Conservation (phyloP, 2,888 invertebrate species). For the Coecobrya sp. region DNA sequence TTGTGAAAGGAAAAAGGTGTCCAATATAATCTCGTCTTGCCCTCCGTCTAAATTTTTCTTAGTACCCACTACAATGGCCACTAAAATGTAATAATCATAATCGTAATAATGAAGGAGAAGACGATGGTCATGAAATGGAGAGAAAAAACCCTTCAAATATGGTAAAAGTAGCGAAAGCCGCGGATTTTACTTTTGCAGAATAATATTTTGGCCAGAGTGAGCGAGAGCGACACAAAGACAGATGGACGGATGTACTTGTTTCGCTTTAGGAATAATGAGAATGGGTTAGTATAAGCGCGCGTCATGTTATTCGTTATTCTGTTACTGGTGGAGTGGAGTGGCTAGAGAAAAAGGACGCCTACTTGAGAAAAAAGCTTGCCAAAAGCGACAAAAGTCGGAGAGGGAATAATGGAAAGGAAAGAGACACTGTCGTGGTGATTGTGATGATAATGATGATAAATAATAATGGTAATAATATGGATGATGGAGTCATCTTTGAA, state of each 20-base stretch:
- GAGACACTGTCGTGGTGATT: neutral
- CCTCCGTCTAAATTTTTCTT: neutral
- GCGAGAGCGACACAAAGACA: no score
- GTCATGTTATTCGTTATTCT: no score
- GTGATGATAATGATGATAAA: neutral
- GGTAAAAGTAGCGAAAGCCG: no score
- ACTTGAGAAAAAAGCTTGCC: no score
- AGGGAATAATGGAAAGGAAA: neutral
- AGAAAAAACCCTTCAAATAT: no score
- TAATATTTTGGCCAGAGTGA: no score
- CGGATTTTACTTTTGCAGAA: no score
- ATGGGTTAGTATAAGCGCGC: no score
- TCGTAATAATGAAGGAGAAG: conserved; percentile 9
- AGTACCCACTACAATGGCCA: neutral
- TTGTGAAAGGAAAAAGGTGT: neutral
- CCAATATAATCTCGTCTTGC: neutral
- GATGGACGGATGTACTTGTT: no score
- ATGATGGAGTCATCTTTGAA: conserved; percentile 18
- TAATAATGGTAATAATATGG: conserved; percentile 29
- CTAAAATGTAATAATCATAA: conserved; percentile 18
- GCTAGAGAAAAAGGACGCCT: no score
- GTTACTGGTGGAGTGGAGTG: no score
- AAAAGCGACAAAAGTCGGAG: neutral
- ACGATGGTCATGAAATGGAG: neutral
- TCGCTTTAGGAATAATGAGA: no score